Conservation (phyloP, 2,888 invertebrate species). For the Diachrysia chrysitis region DNA sequence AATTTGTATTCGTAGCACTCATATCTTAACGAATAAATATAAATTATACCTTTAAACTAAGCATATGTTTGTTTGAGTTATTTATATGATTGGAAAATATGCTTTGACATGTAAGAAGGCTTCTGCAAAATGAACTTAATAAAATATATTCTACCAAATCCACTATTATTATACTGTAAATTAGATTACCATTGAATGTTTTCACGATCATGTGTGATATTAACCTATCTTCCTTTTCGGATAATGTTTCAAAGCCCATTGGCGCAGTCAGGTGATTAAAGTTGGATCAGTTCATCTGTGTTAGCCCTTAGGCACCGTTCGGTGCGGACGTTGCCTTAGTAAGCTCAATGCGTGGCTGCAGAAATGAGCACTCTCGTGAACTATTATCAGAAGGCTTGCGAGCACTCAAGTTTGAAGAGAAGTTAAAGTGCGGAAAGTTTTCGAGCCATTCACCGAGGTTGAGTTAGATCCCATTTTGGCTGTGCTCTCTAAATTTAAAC, state of each 20-base stretch:
- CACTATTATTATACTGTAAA: no score
- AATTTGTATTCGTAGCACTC: no score
- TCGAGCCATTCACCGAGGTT: slow-evolving; percentile 1
- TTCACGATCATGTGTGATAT: no score
- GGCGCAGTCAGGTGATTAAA: neutral
- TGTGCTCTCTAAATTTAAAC: neutral
- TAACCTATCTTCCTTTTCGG: no score
- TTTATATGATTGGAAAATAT: no score
- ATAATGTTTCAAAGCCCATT: neutral
- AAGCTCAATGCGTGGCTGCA: slow-evolving; percentile 1
- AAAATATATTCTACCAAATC: no score
- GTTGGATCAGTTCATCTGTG: neutral
- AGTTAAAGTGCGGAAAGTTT: slow-evolving; percentile 17
- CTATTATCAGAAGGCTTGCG: slow-evolving; percentile 12
- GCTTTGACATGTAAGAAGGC: no score
- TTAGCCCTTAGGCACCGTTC: neutral
- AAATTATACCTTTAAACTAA: no score
- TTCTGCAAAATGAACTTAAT: no score
- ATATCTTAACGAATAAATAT: neutral
- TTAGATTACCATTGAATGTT: no score
- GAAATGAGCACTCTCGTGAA: slow-evolving; percentile 20
- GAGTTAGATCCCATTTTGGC: neutral
- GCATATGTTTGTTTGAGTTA: no score
- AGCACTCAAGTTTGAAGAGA: slow-evolving; percentile 18
- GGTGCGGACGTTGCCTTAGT: neutral